Evolutionary conservation across 2,888 invertebrate genomes (phyloP), one percentile per base, ranked within the genome.

Genomic region (Caradrina clavipalpis): DNA sequence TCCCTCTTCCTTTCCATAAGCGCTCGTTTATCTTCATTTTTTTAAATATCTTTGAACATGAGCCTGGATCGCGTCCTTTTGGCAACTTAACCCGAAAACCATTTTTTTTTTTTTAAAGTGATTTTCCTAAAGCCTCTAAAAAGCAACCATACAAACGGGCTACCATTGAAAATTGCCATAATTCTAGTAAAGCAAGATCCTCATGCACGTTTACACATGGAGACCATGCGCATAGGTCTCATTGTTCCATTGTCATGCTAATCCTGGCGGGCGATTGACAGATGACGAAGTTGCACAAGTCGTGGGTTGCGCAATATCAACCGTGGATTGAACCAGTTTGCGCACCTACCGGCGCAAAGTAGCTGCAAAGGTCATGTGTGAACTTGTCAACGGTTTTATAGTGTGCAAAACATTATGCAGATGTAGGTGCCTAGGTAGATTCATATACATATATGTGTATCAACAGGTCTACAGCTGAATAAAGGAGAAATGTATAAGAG

Each of bases 241-340:
- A 92, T 93, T 93, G 93, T 92, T 86, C 90, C 82, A 93, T 95
- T 95, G 94, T 94, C 84, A 94, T 95, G 93, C 85, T 93, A 93
- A 95, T 95, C 86, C 88, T 71, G 71, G 73, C 75, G 70, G 67
- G 69, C 89, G 90, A 94, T 93, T 93, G 94, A 93, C 93, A 92
- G 92, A 90, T 91, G 90, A 90, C 89, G 83, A 78, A 76, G 81
- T 93, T 92, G 90, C 89, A 90, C 90, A 91, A 91, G 81, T 75
- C 71, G 78, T 68, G 75, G 73, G 65, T 84, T 86, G 84, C 85
- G 86, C 81, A 82, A 89, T 86, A 84, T 63, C 76, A 82, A 11
- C 70, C 87, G 68, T 77, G 78, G 77, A 81, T 75, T 83, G 85
- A 83, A 83, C 84, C 87, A 86, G 87, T 88, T 86, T 64, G 78